Conservation (phyloP, 2,113 vertebrate species). For the Cyanocitta stelleri region DNA sequence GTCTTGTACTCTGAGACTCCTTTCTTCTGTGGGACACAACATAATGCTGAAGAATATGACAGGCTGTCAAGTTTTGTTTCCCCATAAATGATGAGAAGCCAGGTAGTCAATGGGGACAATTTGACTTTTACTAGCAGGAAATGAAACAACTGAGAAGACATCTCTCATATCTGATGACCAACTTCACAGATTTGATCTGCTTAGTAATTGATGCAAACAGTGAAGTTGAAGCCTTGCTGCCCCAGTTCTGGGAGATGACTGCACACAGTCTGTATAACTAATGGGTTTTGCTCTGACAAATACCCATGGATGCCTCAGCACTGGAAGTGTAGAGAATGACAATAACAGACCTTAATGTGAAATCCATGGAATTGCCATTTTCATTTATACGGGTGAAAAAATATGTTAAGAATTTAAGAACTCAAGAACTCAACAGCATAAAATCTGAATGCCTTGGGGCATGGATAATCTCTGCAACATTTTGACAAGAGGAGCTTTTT, state of each 20-base stretch:
- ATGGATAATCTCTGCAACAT: background rate
- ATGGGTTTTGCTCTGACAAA: background rate
- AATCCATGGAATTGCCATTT: slow-evolving; percentile 21
- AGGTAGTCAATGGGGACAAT: background rate
- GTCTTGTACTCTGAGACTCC: background rate
- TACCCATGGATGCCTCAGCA: background rate
- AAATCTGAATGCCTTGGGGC: background rate
- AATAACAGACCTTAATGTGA: slow-evolving; percentile 14
- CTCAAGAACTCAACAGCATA: background rate
- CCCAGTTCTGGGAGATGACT: background rate
- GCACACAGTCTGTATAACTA: background rate
- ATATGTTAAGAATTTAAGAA: background rate
- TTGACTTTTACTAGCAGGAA: background rate
- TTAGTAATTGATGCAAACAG: background rate
- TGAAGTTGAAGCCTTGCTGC: background rate
- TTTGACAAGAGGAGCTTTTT: background rate
- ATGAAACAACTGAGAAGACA: background rate
- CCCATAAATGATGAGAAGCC: background rate
- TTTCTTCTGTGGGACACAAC: background rate
- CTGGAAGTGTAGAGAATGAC: background rate
- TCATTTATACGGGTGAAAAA: slow-evolving; percentile 17
- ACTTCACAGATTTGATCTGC: background rate
- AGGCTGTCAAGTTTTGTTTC: background rate
- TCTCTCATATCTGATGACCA: background rate
- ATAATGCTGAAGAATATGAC: background rate